Evolutionary conservation across 2,888 invertebrate genomes (phyloP), one percentile per base, ranked within the genome.

Genomic region (Dolomedes plantarius): DNA sequence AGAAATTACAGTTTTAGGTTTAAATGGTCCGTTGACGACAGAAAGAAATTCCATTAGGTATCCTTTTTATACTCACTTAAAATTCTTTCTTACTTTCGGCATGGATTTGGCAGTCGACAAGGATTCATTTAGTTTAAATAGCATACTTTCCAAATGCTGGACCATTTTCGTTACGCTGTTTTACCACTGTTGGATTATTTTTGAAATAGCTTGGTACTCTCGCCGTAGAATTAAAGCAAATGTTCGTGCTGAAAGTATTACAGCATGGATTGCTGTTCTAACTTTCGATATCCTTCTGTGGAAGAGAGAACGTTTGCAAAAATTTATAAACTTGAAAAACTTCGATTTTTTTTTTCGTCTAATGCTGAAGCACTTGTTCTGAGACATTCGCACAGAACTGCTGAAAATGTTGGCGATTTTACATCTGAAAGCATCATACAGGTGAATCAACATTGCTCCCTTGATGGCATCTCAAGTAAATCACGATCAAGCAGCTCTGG

Each of bases 201-300:
- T 67, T 0, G 80, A 81, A 29, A 23, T 73, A 9, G 28, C 32
- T 9, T 81, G 73, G 73, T 81, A 81, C n/a, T 23, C 41, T 16
- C 13, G 73, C 27, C 29, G 72, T 13, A 36, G n/a, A 13, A 36
- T 56, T n/a, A 73, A 81, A 50, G 80, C 81, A 36, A 74, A 81
- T 16, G 80, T 56, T 1, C 28, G 81, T n/a, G 80, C 80, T 6
- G 80, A 81, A 39, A 81, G 80, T 19, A 56, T 56, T 28, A n/a
- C 80, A 0, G 19, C 74, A 0, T 81, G 80, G 80, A 1, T 80
- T 13, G 74, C 74, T 16, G 74, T 81, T 27, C 16, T 81, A 7
- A 74, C 68, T 19, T 50, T 50, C 19, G 80, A 74, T 16, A 31
- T 56, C 16, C 5, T 81, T 0, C 23, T 81, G 28, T 28, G 71